Base-by-base conservation (phyloP, 2,113 vertebrate genomes). In the Uria lomvia region DNA sequence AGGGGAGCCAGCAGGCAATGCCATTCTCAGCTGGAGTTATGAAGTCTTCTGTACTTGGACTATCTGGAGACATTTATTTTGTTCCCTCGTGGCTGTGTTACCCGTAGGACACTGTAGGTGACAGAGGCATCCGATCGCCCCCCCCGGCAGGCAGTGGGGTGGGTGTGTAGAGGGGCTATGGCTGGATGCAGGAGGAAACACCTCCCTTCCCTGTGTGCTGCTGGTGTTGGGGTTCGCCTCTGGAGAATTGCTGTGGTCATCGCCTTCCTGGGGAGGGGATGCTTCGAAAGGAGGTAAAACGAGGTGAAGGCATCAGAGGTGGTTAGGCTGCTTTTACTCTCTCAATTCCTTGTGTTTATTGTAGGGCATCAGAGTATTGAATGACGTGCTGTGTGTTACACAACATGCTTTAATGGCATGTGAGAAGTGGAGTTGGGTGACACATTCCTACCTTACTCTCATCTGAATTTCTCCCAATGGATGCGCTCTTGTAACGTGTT, bases 151-250 rank as follows among this genome's bases (percentile, higher is more conserved):
- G 47, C n/a, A 43, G 49, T 0, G 1, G 71, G 15, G 9, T 45
- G 21, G 3, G 13, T 17, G 40, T 43, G 3, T 36, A 5, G 12
- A 42, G 7, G 15, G 17, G 14, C 1, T 73, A 5, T 2, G 3
- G 26, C 30, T 5, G 11, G 60, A 45, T 2, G 1, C 36, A 38
- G 76, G 20, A 52, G 59, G 58, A 65, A 60, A 29, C 8, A 8
- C 22, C 21, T 86, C 0, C 0, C 20, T 63, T 72, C 29, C 50
- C 32, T 43, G 21, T 0, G 0, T 4, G 0, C 16, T 2, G 1
- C 36, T 82, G 53, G 30, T 66, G 45, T 62, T 0, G 1, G 29
- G 34, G 32, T 22, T 78, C 1, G 0, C 72, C 40, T 59, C 32
- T 4, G 9, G 62, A 68, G 29, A 47, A 19, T 13, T 58, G 45